A percentile compares a stretch with the other conserved stretches of the same genome.
These are phyloP conservation scores for Balaeniceps rex DNA, from an alignment of 2,113 vertebrate genomes.

Conservation along the genomic window DNA sequence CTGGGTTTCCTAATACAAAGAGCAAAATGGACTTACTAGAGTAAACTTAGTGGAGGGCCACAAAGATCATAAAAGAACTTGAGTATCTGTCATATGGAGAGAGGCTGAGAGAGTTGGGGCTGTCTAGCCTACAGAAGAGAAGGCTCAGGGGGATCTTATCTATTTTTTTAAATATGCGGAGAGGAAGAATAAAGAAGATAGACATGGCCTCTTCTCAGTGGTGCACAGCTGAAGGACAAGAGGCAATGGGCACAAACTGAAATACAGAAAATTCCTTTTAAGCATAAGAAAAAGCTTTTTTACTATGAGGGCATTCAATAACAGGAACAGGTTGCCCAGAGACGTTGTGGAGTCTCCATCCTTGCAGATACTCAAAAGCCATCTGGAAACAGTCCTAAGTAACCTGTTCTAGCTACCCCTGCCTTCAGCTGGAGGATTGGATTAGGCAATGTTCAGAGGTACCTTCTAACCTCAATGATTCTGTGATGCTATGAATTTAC, in stretches of 20 bases:
- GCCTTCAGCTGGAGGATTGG: background rate
- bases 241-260: background rate
- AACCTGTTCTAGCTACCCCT: background rate
- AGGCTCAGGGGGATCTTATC: background rate
- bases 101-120: background rate
- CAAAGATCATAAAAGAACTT: background rate
- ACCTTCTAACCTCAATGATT: background rate
- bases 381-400: background rate
- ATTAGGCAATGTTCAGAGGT: background rate
- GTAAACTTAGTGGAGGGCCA: background rate
- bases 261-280: background rate
- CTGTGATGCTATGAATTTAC: background rate
- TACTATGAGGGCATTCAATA: background rate
- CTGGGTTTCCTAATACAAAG: background rate
- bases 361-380: background rate
- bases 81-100: background rate
- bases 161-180: background rate
- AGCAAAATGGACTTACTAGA: background rate
- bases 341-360: background rate
- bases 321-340: background rate
- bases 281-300: background rate
- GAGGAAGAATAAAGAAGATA: background rate
- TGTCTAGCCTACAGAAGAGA: background rate
- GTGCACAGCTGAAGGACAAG: accelerated
- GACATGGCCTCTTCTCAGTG: background rate